These are phyloP conservation scores for Tetragonisca angustula DNA, from an alignment of 2,888 invertebrate species.

Conservation along the genomic window DNA sequence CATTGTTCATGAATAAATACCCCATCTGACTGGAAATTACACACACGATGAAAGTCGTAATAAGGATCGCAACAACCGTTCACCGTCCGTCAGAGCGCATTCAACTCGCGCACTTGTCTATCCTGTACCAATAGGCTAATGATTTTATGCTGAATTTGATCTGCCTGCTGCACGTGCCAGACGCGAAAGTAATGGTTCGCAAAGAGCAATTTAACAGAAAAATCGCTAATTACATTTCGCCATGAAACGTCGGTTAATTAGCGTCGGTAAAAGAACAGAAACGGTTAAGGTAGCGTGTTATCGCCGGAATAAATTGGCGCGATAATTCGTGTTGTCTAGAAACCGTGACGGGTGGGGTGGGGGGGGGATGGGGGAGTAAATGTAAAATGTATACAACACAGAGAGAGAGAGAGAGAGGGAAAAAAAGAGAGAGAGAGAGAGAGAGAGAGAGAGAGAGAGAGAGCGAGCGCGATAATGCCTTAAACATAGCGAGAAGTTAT, in stretches of 20 bases:
- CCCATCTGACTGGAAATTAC: background rate
- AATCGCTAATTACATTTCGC: background rate
- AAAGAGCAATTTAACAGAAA: background rate
- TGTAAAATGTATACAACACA: background rate
- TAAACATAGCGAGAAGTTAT: slow-evolving; percentile 58
- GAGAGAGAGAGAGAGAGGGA: background rate
- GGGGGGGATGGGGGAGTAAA: too few species aligned
- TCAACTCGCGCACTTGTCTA: background rate
- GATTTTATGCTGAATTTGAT: background rate
- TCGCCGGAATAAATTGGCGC: background rate
- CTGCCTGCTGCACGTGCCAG: background rate
- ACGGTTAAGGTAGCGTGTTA: background rate
- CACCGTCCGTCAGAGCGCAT: background rate
- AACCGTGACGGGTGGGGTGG: too few species aligned
- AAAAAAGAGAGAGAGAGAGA: background rate
- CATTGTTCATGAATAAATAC: background rate
- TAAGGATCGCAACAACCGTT: too few species aligned
- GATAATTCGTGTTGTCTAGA: background rate
- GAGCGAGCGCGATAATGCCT: background rate
- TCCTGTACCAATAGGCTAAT: background rate
- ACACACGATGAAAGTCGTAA: background rate
- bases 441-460: background rate
- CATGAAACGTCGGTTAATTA: background rate
- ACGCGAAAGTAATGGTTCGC: background rate
- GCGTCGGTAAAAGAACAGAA: background rate